These are phyloP conservation scores for Danaus chrysippus DNA, from an alignment of 2,888 invertebrate genomes.

Conservation along the genomic window DNA sequence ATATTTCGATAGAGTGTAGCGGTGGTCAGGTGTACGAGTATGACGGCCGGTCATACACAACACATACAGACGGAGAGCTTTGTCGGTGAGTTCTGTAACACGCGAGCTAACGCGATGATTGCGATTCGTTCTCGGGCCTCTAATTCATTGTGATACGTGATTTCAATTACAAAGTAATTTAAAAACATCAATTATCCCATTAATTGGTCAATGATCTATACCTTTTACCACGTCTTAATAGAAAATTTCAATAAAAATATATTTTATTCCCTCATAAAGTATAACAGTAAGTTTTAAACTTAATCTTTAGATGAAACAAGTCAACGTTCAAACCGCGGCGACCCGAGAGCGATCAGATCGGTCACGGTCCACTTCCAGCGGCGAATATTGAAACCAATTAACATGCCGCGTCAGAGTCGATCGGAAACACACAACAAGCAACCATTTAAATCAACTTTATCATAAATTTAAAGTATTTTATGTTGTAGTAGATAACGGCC, in stretches of 20 bases:
- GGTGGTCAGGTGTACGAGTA: constrained; percentile 10
- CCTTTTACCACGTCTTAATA: background rate
- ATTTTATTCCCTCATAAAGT: background rate
- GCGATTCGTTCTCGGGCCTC: background rate
- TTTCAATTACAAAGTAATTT: background rate
- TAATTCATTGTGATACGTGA: background rate
- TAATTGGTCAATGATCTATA: background rate
- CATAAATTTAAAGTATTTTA: constrained; percentile 7
- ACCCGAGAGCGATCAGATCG: constrained; percentile 26
- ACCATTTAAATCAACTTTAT: constrained; percentile 5
- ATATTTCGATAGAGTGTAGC: constrained; percentile 14
- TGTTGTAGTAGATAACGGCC: constrained; percentile 2
- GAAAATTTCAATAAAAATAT: background rate
- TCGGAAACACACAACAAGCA: constrained; percentile 9
- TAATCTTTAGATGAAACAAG: constrained; percentile 8
- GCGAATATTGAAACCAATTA: constrained; percentile 25
- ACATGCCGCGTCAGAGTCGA: constrained; percentile 14
- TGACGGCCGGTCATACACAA: background rate
- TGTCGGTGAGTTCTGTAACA: background rate
- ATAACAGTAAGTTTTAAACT: background rate
- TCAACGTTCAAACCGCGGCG: constrained; percentile 4
- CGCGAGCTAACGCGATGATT: background rate
- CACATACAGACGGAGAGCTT: background rate
- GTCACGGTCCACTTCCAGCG: constrained; percentile 26
- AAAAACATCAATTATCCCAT: background rate